Evolutionary conservation across 2,888 invertebrate genomes (phyloP).

Genomic region (Volucella bombylans): DNA sequence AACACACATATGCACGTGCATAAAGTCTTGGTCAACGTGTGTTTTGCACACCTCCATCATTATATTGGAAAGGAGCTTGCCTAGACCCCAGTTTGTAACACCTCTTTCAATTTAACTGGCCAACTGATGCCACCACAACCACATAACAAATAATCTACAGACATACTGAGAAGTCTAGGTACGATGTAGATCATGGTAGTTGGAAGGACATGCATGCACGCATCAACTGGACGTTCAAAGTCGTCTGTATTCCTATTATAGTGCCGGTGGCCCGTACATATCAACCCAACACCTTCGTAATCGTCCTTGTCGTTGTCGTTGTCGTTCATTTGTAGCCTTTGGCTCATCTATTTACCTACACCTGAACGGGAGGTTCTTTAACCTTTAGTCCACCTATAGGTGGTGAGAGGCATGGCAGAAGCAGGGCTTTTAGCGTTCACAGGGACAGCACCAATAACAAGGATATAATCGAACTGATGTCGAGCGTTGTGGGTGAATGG

Average conservation of each 20-base stretch:
- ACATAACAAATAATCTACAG: slow-evolving; percentile 57
- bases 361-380: slow-evolving; percentile 45
- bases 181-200: slow-evolving; percentile 21
- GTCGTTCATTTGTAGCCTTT: slow-evolving; percentile 39
- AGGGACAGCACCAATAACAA: slow-evolving; percentile 57
- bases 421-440: slow-evolving; percentile 35
- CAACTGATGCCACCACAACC: slow-evolving; percentile 50
- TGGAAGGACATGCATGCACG: slow-evolving; percentile 49
- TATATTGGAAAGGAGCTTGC: slow-evolving; percentile 16
- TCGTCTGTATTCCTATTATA: too few species aligned
- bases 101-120: slow-evolving; percentile 65
- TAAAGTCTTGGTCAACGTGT: slow-evolving; percentile 32
- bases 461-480: slow-evolving; percentile 62
- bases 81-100: slow-evolving; percentile 51
- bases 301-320: slow-evolving; percentile 9
- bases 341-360: slow-evolving; percentile 39
- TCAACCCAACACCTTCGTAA: slow-evolving; percentile 6
- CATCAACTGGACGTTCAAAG: slow-evolving; percentile 37
- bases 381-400: slow-evolving; percentile 39
- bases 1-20: not conserved
- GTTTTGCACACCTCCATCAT: slow-evolving; percentile 53
- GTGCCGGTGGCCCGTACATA: not conserved
- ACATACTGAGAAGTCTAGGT: not conserved
- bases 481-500: slow-evolving; percentile 30
- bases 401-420: too few species aligned